Evolutionary conservation across 2,113 vertebrate genomes (phyloP).

Genomic region (Heliornis fulica): DNA sequence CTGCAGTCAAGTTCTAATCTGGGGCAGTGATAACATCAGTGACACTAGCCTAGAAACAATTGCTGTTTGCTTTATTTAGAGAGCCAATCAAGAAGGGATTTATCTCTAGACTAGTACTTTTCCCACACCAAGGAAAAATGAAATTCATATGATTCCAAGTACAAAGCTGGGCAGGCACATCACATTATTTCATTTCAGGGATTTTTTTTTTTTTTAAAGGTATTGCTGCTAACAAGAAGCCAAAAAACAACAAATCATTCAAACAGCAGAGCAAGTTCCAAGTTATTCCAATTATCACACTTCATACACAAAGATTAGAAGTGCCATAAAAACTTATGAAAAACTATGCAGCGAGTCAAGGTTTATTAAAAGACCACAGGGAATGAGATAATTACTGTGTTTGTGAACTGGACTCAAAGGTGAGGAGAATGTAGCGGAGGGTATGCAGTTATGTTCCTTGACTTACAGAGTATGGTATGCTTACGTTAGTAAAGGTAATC

Average conservation of each 20-base stretch:
- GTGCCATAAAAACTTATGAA: not conserved
- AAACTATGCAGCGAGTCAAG: not conserved
- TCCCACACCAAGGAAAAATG: not conserved
- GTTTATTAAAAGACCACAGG: not conserved
- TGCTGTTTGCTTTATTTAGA: slow-evolving; percentile 3
- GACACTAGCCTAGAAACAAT: not conserved
- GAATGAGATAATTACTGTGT: not conserved
- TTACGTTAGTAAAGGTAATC: not conserved
- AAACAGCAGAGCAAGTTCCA: not conserved
- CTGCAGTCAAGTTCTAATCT: not conserved
- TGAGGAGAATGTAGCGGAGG: not conserved
- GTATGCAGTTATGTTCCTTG: not conserved
- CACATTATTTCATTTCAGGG: not conserved
- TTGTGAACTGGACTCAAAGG: not conserved
- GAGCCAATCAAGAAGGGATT: slow-evolving; percentile 1
- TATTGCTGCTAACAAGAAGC: not conserved
- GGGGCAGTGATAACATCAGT: not conserved
- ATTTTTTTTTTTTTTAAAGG: not conserved
- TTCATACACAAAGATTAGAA: not conserved
- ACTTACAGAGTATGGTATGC: not conserved
- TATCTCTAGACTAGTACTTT: not conserved
- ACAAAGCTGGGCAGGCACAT: not conserved
- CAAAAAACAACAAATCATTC: not conserved
- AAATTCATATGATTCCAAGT: not conserved
- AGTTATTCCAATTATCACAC: not conserved